Percentiles rank a stretch among this genome's conserved stretches.
phyloP scores from a whole-genome alignment of 2,888 invertebrate genomes.

The Cantharis nigra region DNA sequence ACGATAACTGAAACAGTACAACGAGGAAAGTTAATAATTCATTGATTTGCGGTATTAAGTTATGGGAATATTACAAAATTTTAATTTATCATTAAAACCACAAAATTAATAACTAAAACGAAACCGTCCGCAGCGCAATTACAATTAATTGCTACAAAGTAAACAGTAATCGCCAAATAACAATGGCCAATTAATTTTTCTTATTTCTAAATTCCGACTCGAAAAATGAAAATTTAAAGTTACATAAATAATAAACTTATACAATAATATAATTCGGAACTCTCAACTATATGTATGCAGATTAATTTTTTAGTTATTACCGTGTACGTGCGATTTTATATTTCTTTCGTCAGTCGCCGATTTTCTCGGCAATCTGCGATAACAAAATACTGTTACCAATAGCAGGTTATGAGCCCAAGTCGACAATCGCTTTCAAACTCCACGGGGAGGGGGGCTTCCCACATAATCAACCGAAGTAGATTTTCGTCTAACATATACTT shows the following conservation, averaged over 20 bases:
- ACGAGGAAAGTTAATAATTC: not conserved
- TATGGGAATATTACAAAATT: not conserved
- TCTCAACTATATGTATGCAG: too few relatives aligned
- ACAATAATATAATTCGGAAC: not conserved
- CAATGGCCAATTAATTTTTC: not conserved
- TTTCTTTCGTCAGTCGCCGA: too few relatives aligned
- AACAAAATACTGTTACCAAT: too few relatives aligned
- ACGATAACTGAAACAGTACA: not conserved
- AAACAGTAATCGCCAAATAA: not conserved
- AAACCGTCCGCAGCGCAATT: not conserved
- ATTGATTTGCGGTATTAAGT: not conserved
- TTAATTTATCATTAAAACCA: not conserved
- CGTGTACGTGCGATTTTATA: too few relatives aligned
- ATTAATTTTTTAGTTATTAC: too few relatives aligned
- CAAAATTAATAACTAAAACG: not conserved
- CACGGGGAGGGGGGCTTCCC: too few relatives aligned
- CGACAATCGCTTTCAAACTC: too few relatives aligned
- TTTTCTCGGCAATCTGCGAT: too few relatives aligned
- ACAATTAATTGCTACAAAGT: not conserved
- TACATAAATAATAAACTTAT: not conserved
- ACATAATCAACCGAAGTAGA: too few relatives aligned
- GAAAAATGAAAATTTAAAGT: not conserved
- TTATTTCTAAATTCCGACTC: not conserved
- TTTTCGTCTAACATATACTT: too few relatives aligned
- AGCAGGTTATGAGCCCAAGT: too few relatives aligned